phyloP scores from a whole-genome alignment of 2,888 invertebrate species.

The Mythimna loreyi region DNA sequence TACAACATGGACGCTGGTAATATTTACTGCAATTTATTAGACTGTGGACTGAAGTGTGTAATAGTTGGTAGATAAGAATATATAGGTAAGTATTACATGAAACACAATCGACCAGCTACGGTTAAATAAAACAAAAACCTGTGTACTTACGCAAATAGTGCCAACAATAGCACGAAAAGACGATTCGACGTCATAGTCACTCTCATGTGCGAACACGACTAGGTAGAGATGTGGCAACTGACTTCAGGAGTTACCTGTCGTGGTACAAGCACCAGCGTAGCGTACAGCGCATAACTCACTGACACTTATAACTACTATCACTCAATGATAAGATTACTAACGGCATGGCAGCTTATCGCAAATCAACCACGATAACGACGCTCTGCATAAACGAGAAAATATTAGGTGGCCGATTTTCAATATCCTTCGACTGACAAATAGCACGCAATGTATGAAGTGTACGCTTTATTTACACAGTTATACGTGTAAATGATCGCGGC shows the following conservation, averaged over 20 bases:
- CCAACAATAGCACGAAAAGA: conserved; percentile 77
- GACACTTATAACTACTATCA: conserved; percentile 90
- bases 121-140: conserved; percentile 33
- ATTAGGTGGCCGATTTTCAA: conserved; percentile 77
- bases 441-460: conserved; percentile 41
- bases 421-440: conserved; percentile 65
- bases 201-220: conserved; percentile 71
- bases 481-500: conserved; percentile 59
- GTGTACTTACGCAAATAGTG: conserved; percentile 81
- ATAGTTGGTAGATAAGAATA: conserved; percentile 29
- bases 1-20: background rate
- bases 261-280: conserved; percentile 82
- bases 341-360: conserved; percentile 88
- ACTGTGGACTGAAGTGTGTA: conserved; percentile 25
- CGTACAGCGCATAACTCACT: conserved; percentile 87
- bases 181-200: conserved; percentile 81
- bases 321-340: conserved; percentile 88
- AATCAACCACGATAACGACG: conserved; percentile 86
- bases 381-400: conserved; percentile 81
- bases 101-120: conserved; percentile 22
- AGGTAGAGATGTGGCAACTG: conserved; percentile 71
- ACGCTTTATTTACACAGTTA: conserved; percentile 59
- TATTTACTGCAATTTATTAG: conserved; percentile 25
- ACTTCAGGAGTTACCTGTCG: conserved; percentile 81
- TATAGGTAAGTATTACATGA: conserved; percentile 11